Evolutionary conservation across 2,113 vertebrate species (phyloP).

Genomic region (Thymallus thymallus): DNA sequence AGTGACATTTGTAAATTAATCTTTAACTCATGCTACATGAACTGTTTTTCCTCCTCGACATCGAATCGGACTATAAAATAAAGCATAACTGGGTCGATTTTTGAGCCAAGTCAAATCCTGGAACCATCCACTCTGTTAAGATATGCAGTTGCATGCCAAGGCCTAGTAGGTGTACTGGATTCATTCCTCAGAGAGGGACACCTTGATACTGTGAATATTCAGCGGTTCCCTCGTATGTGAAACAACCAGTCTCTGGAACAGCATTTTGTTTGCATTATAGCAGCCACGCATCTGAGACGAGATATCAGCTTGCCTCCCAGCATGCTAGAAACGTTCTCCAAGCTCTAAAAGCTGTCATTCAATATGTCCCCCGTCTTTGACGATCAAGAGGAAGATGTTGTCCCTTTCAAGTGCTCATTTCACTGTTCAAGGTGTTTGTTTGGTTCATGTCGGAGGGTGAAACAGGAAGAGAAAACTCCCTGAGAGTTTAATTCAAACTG

Average conservation of each 20-base stretch:
- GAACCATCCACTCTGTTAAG: no score
- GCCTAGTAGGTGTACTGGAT: no score
- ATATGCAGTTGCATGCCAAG: no score
- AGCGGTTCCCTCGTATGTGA: constrained; percentile 13
- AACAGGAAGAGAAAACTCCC: constrained; percentile 14
- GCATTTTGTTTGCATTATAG: constrained; percentile 40
- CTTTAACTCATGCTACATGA: background rate
- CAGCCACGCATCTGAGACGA: constrained; percentile 28
- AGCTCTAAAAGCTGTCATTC: constrained; percentile 53
- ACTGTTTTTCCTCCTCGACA: background rate
- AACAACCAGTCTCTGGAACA: constrained; percentile 26
- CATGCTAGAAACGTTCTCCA: constrained; percentile 36
- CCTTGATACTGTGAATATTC: constrained; percentile 29
- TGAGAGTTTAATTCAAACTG: constrained; percentile 14
- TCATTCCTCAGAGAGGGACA: constrained; percentile 18
- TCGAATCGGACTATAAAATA: background rate
- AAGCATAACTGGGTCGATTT: background rate
- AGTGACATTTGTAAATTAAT: background rate
- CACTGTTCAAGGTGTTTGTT: constrained; percentile 22
- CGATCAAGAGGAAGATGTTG: constrained; percentile 19
- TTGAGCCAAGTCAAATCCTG: no score
- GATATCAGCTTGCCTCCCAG: constrained; percentile 43
- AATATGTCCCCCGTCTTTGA: constrained; percentile 38
- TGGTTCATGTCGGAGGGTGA: constrained; percentile 32
- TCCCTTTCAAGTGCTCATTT: constrained; percentile 25